Evolutionary conservation across 1,140 invertebrate species (phyloP).

Genomic region (Octopus sinensis): DNA sequence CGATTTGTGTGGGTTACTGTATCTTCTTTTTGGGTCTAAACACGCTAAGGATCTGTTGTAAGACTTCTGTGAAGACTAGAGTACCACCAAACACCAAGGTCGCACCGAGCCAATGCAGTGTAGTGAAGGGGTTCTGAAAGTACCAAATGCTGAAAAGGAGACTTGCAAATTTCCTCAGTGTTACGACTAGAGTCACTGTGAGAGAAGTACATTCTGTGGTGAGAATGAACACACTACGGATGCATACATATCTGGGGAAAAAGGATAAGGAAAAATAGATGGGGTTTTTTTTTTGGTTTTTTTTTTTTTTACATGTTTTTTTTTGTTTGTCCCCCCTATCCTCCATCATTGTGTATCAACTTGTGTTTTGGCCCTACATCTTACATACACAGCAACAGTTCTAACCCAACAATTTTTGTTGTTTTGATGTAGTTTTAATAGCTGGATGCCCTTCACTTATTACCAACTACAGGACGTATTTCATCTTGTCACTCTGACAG

Average conservation of each 20-base stretch:
- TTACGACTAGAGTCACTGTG: conserved; percentile 93
- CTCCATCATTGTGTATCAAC: too few species aligned
- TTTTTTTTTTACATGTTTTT: too few species aligned
- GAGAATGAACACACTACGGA: conserved; percentile 88
- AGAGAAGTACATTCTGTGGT: conserved; percentile 91
- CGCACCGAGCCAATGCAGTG: conserved; percentile 89
- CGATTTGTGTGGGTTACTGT: too few species aligned
- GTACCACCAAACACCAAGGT: conserved; percentile 88
- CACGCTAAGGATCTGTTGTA: conserved; percentile 9
- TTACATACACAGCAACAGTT: too few species aligned
- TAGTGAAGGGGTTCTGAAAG: conserved; percentile 91
- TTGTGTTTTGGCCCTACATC: too few species aligned
- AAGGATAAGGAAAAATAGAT: conserved; percentile 21
- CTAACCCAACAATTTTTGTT: too few species aligned
- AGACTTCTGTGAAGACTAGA: conserved; percentile 73
- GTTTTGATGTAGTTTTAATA: too few species aligned
- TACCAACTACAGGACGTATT: too few species aligned
- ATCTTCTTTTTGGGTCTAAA: not conserved
- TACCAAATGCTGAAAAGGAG: conserved; percentile 93
- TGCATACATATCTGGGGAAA: conserved; percentile 74
- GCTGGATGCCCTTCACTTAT: too few species aligned
- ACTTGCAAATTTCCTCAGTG: conserved; percentile 91
- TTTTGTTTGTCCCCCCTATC: too few species aligned
- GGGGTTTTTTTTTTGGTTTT: not conserved
- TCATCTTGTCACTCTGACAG: too few species aligned